Evolutionary conservation across 2,113 vertebrate genomes (phyloP).

Genomic region (Amazona guildingii): DNA sequence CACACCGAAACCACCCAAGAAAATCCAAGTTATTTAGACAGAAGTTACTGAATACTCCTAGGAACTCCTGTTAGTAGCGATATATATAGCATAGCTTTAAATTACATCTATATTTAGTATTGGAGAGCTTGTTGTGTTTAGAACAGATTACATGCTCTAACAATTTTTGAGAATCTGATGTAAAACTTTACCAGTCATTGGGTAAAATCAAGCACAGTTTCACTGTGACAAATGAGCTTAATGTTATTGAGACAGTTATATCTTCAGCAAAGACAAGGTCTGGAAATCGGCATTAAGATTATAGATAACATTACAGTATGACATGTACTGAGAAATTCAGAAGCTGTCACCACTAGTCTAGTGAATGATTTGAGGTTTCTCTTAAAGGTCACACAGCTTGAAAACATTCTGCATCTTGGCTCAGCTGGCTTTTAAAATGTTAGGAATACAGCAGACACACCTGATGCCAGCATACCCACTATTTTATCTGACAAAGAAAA

Average conservation of each 20-base stretch:
- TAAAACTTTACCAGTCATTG: not conserved
- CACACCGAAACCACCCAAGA: not conserved
- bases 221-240: not conserved
- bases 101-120: not conserved
- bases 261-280: not conserved
- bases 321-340: not conserved
- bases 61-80: not conserved
- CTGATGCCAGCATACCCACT: not conserved
- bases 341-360: not conserved
- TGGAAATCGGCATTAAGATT: not conserved
- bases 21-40: not conserved
- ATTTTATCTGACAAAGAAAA: not conserved
- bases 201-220: not conserved
- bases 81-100: not conserved
- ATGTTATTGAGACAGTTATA: not conserved
- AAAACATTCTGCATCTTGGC: not conserved
- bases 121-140: not conserved
- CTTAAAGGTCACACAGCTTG: not conserved
- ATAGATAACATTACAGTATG: not conserved
- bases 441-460: not conserved
- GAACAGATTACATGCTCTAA: not conserved
- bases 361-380: not conserved
- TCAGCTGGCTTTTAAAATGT: not conserved
- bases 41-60: not conserved
- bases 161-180: not conserved